Base-by-base conservation (phyloP, 2,797 vertebrate genomes). In the Ciconia nigra region DNA sequence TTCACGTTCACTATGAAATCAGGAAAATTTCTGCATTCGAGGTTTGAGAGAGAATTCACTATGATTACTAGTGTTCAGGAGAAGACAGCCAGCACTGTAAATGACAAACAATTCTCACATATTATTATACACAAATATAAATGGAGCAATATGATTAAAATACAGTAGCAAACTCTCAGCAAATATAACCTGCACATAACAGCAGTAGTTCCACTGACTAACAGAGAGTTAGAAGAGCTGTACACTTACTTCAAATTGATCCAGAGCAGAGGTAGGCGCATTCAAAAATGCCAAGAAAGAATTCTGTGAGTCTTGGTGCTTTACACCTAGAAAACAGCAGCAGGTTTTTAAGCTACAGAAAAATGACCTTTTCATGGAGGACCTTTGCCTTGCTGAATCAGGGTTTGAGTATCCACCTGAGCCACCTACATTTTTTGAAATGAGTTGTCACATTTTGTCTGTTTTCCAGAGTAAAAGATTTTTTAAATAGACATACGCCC, bases 221-320 rank as follows among this genome's bases (percentile, higher is more conserved):
- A 41, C 28, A 77, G 92, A 71, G 52, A 90, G 39, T 96, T 3
- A 88, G 41, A 90, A 93, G 33, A 90, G 77, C 49, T 88, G 88
- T 74, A 70, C 87, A 99, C 99, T 99, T 98, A 99, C 99, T 98
- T 99, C 99, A 91, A 99, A 99, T 98, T 99, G 99, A 98, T 99
- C 99, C 90, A 99, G 98, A 81, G 99, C 98, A 92, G 99, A 99
- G 98, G 99, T 98, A 98, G 99, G 99, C 89, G 99, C 99, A 92
- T 99, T 99, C 98, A 99, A 99, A 98, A 99, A 99, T 97, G 99
- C 99, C 98, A 99, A 97, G 98, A 99, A 99, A 98, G 99, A 99
- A 98, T 99, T 99, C 98, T 99, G 99, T 98, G 99, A 99, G 98
- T 99, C 99, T 98, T 99, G 99, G 98, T 99, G 99, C 98, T 99